These are phyloP conservation scores for Drosophila nigrodunni DNA, from an alignment of 1,140 invertebrate species.

Conservation along the genomic window DNA sequence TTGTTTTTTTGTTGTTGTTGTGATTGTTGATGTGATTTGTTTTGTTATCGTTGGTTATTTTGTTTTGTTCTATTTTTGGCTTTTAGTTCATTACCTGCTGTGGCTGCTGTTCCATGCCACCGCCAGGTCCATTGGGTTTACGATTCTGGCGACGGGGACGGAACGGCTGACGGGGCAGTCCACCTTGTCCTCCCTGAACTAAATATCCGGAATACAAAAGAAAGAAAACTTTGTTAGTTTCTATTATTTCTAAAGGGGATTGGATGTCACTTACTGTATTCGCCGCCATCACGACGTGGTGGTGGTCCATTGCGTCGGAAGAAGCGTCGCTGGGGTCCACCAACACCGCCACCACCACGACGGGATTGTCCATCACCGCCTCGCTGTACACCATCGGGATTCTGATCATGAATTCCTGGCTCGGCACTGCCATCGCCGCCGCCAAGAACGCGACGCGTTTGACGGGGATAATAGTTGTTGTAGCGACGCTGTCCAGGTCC, in stretches of 20 bases:
- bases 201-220: background rate
- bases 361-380: constrained; percentile 83
- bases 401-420: constrained; percentile 80
- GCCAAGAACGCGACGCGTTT: constrained; percentile 78
- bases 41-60: constrained; percentile 31
- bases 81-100: constrained; percentile 84
- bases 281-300: constrained; percentile 86
- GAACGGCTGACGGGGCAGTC: constrained; percentile 69
- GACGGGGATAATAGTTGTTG: constrained; percentile 66
- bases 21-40: constrained; percentile 24
- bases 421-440: constrained; percentile 84
- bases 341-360: constrained; percentile 83
- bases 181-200: constrained; percentile 69
- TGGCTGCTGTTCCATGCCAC: constrained; percentile 76
- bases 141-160: constrained; percentile 80
- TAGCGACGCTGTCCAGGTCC: constrained; percentile 82
- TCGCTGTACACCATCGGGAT: constrained; percentile 79
- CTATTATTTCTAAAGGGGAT: constrained; percentile 18
- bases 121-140: constrained; percentile 78
- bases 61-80: constrained; percentile 46
- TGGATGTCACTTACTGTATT: constrained; percentile 83
- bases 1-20: constrained; percentile 45
- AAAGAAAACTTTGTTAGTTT: no score
- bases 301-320: constrained; percentile 87
- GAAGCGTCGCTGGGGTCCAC: constrained; percentile 87